A percentile compares a stretch with the other conserved stretches of the same genome.
phyloP scores from a whole-genome alignment of 2,888 invertebrate genomes.

The Drosophila eohydei region DNA sequence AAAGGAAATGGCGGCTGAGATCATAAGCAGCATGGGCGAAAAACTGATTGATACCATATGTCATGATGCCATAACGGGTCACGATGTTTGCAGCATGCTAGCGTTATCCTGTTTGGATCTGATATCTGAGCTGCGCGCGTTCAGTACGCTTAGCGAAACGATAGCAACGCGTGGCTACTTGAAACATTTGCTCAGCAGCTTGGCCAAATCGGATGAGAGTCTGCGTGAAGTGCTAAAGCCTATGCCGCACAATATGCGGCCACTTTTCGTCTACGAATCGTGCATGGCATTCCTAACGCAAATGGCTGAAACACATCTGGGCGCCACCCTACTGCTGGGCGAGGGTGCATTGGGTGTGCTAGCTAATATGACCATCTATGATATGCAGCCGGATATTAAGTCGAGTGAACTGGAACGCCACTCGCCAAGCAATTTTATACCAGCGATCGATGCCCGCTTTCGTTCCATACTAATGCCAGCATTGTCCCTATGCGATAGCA shows the following conservation, averaged over 20 bases:
- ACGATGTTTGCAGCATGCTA: slow-evolving; percentile 95
- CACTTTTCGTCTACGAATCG: slow-evolving; percentile 94
- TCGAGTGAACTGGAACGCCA: slow-evolving; percentile 70
- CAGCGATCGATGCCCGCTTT: slow-evolving; percentile 89
- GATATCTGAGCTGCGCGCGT: slow-evolving; percentile 90
- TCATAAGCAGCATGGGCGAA: slow-evolving; percentile 91
- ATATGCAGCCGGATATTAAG: slow-evolving; percentile 90
- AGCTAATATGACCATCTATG: slow-evolving; percentile 89
- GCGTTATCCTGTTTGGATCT: slow-evolving; percentile 93
- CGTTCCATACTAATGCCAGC: slow-evolving; percentile 93
- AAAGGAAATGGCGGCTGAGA: slow-evolving; percentile 86
- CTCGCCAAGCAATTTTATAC: slow-evolving; percentile 86
- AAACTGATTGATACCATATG: slow-evolving; percentile 92
- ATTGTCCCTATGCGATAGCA: slow-evolving; percentile 91
- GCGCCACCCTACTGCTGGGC: slow-evolving; percentile 88
- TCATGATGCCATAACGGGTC: slow-evolving; percentile 94
- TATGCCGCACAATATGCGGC: slow-evolving; percentile 89
- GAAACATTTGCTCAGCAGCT: slow-evolving; percentile 92
- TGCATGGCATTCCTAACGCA: slow-evolving; percentile 92
- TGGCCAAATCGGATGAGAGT: slow-evolving; percentile 90
- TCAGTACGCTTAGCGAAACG: slow-evolving; percentile 88
- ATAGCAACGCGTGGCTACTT: slow-evolving; percentile 89
- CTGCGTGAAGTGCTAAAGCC: slow-evolving; percentile 88
- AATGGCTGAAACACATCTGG: slow-evolving; percentile 88
- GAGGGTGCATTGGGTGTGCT: slow-evolving; percentile 87